Base-by-base conservation (phyloP, 2,797 vertebrate genomes). In the Hirundo rustica region DNA sequence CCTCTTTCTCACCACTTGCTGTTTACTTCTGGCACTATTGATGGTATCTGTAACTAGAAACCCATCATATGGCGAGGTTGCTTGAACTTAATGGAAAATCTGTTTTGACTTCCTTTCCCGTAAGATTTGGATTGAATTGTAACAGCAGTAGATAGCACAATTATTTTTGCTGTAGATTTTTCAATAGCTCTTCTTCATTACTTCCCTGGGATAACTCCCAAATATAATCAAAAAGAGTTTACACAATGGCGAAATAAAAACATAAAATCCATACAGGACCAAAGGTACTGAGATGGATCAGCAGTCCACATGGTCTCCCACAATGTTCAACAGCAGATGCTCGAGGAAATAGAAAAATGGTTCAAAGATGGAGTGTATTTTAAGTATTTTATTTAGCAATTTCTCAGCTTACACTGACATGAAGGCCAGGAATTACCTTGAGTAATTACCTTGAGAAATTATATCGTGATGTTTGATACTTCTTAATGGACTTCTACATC, bases 401-500 rank as follows among this genome's bases (percentile, higher is more conserved):
- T 83, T 65, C 19, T 71, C 14, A 78, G 13, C 13, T 90, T 34
- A 42, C 15, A 29, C 1, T 50, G 34, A 11, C 23, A 27, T 3
- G 16, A 74, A 77, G 10, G 10, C 13, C 16, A 8, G 22, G 27
- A 71, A 57, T 81, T 57, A 13, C 17, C 5, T 34, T 7, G 16
- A 65, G 17, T 57, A 38, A 38, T 38, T 38, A 38, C 38, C 38
- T 38, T 38, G 12, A n/a, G 23, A 45, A 76, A 29, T 62, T 0
- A 4, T 81, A 26, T 1, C 0, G 0, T 48, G 25, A 6, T 80
- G 11, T 34, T 85, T 65, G 16, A 15, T 61, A 21, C 18, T 88
- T 67, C 23, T 53, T 65, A 65, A 38, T 5, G 8, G 47, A 50
- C 20, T 72, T 72, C 2, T 48, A 14, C 20, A n/a, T 26, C 62